Conservation (phyloP, 2,888 invertebrate genomes). For the Lasioglossum figueresi region DNA sequence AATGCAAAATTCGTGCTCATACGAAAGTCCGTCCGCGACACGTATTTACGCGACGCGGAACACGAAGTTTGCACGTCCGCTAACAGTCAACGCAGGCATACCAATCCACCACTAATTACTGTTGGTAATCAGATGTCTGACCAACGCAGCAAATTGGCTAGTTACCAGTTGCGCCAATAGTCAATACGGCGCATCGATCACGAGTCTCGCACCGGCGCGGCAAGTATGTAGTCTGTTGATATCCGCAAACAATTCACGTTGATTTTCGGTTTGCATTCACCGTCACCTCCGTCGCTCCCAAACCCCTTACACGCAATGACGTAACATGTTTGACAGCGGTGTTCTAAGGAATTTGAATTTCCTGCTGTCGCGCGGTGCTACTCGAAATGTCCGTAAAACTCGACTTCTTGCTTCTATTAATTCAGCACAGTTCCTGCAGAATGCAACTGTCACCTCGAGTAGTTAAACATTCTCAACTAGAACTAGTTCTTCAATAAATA, state of each 20-base stretch:
- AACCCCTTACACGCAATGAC: background rate
- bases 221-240: conserved; percentile 19
- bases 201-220: conserved; percentile 10
- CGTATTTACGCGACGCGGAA: conserved; percentile 41
- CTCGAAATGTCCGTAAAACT: background rate
- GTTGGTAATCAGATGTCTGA: conserved; percentile 62
- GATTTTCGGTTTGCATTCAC: conserved; percentile 26
- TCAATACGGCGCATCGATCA: conserved; percentile 56
- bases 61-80: conserved; percentile 49
- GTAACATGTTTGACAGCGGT: conserved; percentile 10
- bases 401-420: background rate
- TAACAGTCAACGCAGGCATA: conserved; percentile 46
- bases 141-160: conserved; percentile 58
- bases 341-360: conserved; percentile 11
- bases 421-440: background rate
- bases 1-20: conserved; percentile 2
- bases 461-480: too few relatives aligned
- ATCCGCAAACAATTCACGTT: conserved; percentile 51
- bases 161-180: conserved; percentile 59
- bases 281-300: background rate
- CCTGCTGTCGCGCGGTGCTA: background rate
- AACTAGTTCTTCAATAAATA: too few relatives aligned
- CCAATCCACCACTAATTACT: conserved; percentile 61
- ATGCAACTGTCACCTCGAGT: background rate
- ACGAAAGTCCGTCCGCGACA: conserved; percentile 20